Conservation (phyloP, 1,140 invertebrate species). For the Zophobas atratus region DNA sequence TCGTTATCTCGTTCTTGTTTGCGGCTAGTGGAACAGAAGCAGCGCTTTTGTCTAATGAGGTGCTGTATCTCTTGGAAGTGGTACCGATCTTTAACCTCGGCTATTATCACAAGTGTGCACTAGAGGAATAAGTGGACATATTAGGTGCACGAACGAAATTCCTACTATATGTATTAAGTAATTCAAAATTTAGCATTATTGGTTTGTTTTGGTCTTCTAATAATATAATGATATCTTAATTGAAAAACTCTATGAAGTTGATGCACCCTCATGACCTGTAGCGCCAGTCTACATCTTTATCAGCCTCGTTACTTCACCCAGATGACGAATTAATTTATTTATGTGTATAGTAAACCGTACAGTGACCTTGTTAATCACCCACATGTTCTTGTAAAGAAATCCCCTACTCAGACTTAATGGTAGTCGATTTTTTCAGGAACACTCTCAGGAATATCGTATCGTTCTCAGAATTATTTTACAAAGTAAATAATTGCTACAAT, state of each 20-base stretch:
- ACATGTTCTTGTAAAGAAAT: slow-evolving; percentile 33
- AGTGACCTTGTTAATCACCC: slow-evolving; percentile 33
- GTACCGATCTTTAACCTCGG: background rate
- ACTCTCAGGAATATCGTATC: slow-evolving; percentile 12
- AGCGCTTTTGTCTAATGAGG: background rate
- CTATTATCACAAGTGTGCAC: slow-evolving; percentile 10
- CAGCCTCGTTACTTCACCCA: background rate
- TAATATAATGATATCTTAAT: background rate
- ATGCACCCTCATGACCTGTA: background rate
- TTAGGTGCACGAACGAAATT: background rate
- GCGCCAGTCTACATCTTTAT: background rate
- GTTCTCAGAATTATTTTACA: slow-evolving; percentile 26
- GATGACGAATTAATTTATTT: slow-evolving; percentile 17
- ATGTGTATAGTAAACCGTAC: slow-evolving; percentile 13
- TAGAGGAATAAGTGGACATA: slow-evolving; percentile 3
- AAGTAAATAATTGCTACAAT: slow-evolving; percentile 18
- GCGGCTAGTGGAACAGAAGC: background rate
- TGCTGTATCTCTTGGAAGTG: too few species aligned
- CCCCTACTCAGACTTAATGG: slow-evolving; percentile 21
- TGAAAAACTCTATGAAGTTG: background rate
- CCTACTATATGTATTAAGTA: too few species aligned
- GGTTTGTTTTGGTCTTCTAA: background rate
- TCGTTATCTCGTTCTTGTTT: slow-evolving; percentile 2
- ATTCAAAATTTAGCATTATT: too few species aligned
- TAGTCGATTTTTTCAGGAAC: slow-evolving; percentile 11